phyloP scores from a whole-genome alignment of 2,797 vertebrate genomes.

The Tympanoctomys barrerae region DNA sequence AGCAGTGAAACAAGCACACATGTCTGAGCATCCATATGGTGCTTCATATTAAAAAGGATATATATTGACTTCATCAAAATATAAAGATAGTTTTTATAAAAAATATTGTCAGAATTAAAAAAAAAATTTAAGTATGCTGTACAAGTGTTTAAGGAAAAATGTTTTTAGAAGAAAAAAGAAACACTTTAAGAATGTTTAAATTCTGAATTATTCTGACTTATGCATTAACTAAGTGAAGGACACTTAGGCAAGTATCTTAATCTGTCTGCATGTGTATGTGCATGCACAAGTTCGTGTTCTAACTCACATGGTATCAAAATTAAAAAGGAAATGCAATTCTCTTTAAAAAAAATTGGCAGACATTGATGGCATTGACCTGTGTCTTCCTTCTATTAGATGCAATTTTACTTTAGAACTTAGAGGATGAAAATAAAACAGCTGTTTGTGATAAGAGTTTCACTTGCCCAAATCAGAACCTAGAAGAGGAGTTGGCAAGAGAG shows the following conservation, averaged over 20 bases:
- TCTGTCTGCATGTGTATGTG: not conserved
- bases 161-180: conserved; percentile 30
- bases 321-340: conserved; percentile 51
- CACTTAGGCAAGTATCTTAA: conserved; percentile 54
- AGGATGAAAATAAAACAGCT: conserved; percentile 35
- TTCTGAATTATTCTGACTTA: conserved; percentile 37
- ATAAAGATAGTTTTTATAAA: conserved; percentile 43
- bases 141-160: conserved; percentile 9
- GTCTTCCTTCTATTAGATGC: not conserved
- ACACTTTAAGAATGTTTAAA: conserved; percentile 53
- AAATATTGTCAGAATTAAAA: conserved; percentile 39
- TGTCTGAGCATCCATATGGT: conserved; percentile 27
- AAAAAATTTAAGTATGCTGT: conserved; percentile 26
- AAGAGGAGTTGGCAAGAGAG: conserved; percentile 44
- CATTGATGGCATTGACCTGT: conserved; percentile 19
- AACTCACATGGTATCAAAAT: conserved; percentile 23
- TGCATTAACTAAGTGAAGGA: conserved; percentile 49
- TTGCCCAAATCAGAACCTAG: conserved; percentile 44
- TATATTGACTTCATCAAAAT: conserved; percentile 34
- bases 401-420: conserved; percentile 65
- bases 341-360: not conserved
- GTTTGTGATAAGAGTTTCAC: conserved; percentile 58
- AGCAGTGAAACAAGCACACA: conserved; percentile 72
- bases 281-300: not conserved
- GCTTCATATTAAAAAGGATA: conserved; percentile 3